Evolutionary conservation across 2,113 vertebrate species (phyloP).

Genomic region (Budorcas taxicolor): DNA sequence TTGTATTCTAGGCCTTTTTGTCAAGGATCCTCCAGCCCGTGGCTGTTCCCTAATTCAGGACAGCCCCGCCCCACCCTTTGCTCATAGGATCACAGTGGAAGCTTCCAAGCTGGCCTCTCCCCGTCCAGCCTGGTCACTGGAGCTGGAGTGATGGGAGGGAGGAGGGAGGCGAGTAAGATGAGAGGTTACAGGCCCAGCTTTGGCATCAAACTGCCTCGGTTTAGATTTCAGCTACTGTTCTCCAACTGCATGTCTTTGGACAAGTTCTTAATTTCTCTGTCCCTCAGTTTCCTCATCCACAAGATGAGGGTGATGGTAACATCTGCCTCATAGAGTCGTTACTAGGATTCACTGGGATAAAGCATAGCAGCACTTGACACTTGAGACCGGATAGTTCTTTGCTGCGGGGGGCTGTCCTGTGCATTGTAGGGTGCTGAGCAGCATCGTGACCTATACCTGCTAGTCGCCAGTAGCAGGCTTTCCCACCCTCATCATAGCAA

Average conservation of each 20-base stretch:
- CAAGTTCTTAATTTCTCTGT: not conserved
- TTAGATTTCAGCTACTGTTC: not conserved
- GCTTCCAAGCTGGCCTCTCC: not conserved
- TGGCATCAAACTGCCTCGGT: not conserved
- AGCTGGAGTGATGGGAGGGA: not conserved
- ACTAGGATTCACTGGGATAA: not conserved
- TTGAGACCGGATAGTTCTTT: not conserved
- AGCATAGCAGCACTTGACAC: not conserved
- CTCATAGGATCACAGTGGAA: not conserved
- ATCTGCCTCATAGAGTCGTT: not conserved
- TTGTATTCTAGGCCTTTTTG: not conserved
- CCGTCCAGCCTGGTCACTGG: not conserved
- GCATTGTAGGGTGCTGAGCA: not conserved
- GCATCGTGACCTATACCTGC: not conserved
- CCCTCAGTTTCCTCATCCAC: not conserved
- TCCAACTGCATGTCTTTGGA: not conserved
- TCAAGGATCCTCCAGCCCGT: not conserved
- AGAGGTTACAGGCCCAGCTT: not conserved
- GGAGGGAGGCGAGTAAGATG: rapidly evolving
- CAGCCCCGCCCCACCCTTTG: rapidly evolving
- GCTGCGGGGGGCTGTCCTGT: not conserved
- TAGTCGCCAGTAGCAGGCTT: not conserved
- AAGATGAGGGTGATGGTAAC: not conserved
- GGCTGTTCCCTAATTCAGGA: too few relatives aligned
- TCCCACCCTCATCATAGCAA: not conserved